phyloP scores from a whole-genome alignment of 2,888 invertebrate genomes.

The Quadriops clusia region DNA sequence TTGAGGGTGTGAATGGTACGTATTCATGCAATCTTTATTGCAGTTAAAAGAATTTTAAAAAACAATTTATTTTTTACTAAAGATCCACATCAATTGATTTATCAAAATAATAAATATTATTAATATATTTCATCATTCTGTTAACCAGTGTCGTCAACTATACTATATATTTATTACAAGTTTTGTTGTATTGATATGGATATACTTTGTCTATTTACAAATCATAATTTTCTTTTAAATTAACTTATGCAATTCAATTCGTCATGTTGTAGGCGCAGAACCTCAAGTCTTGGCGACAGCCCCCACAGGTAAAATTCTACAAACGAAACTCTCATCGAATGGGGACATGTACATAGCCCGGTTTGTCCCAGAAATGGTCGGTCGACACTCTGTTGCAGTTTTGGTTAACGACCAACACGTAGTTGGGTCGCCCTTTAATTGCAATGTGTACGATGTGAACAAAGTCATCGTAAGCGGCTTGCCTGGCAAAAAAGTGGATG shows the following conservation, averaged over 20 bases:
- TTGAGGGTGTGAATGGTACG: constrained; percentile 41
- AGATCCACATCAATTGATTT: background rate
- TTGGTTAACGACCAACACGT: constrained; percentile 75
- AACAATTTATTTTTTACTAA: constrained; percentile 9
- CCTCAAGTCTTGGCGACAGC: constrained; percentile 66
- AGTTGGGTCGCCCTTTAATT: constrained; percentile 84
- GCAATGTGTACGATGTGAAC: constrained; percentile 87
- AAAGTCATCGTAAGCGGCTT: constrained; percentile 62
- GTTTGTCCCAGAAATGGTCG: constrained; percentile 78
- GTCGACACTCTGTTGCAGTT: constrained; percentile 74
- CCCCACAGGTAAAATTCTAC: constrained; percentile 71
- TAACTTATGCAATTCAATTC: too few relatives aligned
- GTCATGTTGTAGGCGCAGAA: constrained; percentile 50
- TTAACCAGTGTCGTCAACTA: background rate
- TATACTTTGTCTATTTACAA: too few relatives aligned
- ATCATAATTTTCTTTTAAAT: too few relatives aligned
- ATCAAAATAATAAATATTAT: constrained; percentile 1
- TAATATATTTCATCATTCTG: background rate
- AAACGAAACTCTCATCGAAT: constrained; percentile 53
- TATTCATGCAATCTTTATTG: background rate
- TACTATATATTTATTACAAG: too few relatives aligned
- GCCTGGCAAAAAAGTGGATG: constrained; percentile 30
- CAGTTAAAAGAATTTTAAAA: too few relatives aligned
- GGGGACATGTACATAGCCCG: constrained; percentile 63
- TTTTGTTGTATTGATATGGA: too few relatives aligned